Evolutionary conservation across 2,797 vertebrate species (phyloP).

Genomic region (Eptatretus atami): DNA sequence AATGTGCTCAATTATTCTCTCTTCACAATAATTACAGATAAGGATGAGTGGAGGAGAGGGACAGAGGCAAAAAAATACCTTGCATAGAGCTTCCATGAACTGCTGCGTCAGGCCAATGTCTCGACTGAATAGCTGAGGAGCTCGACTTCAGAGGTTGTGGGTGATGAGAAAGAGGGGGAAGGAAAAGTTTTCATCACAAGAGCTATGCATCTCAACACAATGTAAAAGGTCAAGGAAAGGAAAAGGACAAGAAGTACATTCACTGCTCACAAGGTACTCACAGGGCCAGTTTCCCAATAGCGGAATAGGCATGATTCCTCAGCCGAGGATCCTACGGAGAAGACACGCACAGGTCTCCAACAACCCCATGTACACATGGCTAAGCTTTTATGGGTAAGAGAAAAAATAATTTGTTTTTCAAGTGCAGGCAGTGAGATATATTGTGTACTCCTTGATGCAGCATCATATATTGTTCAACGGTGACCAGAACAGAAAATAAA

Average conservation of each 20-base stretch:
- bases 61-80: conserved; percentile 21
- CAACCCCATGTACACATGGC: no score
- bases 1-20: no score
- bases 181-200: background rate
- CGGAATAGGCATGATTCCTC: conserved; percentile 69
- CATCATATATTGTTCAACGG: no score
- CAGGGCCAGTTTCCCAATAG: conserved; percentile 85
- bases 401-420: no score
- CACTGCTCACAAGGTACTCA: conserved; percentile 13
- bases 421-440: no score
- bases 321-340: conserved; percentile 46
- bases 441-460: no score
- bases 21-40: no score
- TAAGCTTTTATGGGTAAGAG: no score
- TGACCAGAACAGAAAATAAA: no score
- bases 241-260: background rate
- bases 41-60: background rate
- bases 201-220: background rate
- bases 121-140: conserved; percentile 92
- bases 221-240: background rate
- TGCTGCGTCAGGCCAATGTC: conserved; percentile 88
- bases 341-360: no score
- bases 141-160: conserved; percentile 26
- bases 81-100: conserved; percentile 91
- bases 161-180: background rate